Conservation (phyloP, 1,140 invertebrate genomes). For the Leptinotarsa undecemlineata region DNA sequence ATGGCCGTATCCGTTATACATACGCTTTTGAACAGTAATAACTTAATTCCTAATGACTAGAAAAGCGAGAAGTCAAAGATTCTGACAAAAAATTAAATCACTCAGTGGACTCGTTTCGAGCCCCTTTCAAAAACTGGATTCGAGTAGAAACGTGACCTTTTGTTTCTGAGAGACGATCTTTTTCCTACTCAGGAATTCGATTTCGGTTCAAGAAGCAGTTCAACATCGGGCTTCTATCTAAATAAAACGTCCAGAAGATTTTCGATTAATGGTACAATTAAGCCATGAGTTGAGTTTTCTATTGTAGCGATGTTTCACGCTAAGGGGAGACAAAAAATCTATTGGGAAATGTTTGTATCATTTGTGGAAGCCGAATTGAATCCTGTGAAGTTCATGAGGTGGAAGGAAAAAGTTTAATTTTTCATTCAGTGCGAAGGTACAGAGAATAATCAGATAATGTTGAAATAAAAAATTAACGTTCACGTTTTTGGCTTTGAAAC, state of each 20-base stretch:
- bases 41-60: no score
- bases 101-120: no score
- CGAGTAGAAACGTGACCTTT: neutral
- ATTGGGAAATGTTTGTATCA: neutral
- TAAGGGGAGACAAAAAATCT: neutral
- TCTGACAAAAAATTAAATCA: no score
- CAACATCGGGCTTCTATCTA: neutral
- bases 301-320: neutral
- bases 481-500: no score
- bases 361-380: neutral
- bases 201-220: neutral
- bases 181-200: neutral
- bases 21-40: no score
- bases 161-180: neutral
- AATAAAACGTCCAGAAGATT: neutral
- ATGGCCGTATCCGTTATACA: no score
- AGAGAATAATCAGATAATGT: no score
- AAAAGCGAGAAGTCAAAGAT: no score
- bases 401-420: neutral
- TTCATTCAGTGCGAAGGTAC: no score
- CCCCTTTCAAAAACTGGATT: neutral
- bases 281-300: no score
- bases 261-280: neutral
- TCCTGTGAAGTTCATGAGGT: neutral
- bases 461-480: no score